Base-by-base conservation (phyloP, 1,140 invertebrate genomes). In the Drosophila jambulina region DNA sequence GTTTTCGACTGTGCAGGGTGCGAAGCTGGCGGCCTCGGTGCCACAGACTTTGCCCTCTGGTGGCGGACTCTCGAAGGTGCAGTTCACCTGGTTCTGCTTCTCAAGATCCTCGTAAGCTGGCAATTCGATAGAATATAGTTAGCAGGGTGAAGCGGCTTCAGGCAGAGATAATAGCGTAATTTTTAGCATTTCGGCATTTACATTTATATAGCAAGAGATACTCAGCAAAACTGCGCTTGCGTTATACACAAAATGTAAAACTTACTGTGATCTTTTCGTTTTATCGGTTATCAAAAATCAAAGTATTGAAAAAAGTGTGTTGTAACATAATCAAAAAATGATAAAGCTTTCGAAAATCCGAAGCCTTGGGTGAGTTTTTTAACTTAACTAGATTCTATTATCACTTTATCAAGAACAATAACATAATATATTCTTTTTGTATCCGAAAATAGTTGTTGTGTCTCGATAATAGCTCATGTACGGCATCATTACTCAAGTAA, bases 1-100 rank as follows among this genome's bases (percentile, higher is more conserved):
- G 71, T 97, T 95, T 38, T 95, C 95, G 57, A 94, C 92, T 62
- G 95, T 96, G 91, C 94, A 94, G 91, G 91, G 91, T 5, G 79
- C 71, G 68, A 91, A 93, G 43, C 68, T 56, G 5, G 51, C 29
- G 27, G 60, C 36, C 23, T 92, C 88, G 54, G 91, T 72, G 48
- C 80, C 81, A 53, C 92, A 93, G 15, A 92, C 91, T 68, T 93
- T 91, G 42, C 83, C 86, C 0, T 77, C 62, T 32, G 46, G 36
- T 67, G 91, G 91, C 19, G 62, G 81, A 38, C 82, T 48, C 23
- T 92, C 82, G 32, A 92, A 93, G 13, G 83, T 86, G 69, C 92
- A 93, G 70, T 91, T 88, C 32, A 92, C 80, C 54, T 92, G 91
- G 75, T 91, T 92, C 3, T 75, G 32, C 61, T 92, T 92, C 51